Base-by-base conservation (phyloP, 2,888 invertebrate species). In the Tortrix viridana region DNA sequence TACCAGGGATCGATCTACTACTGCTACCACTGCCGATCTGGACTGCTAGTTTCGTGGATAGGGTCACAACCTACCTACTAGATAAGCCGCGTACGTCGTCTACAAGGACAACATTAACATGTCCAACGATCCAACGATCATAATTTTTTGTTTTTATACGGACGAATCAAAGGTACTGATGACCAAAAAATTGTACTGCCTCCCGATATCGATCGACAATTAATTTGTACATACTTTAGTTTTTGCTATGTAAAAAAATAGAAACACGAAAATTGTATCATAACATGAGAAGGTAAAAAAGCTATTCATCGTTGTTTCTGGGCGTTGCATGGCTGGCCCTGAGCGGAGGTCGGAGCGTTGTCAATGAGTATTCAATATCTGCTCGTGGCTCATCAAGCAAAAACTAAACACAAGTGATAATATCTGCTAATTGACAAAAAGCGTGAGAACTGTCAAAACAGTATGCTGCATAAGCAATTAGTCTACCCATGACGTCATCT, bases 151-250 rank as follows among this genome's bases (percentile, higher is more conserved):
- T 48, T 60, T 47, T 41, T 18, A 26, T 26, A 20, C 9, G 14
- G 23, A 49, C 55, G 41, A 44, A 56, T 49, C 57, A 46, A 41
- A 47, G 38, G 43, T 47, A 52, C 47, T 16, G 71, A 74, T 77
- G 74, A 73, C 74, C 70, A 74, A 74, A 74, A 71, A 70, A 71
- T 66, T 52, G n/a, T n/a, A 72, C 72, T 68, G 77, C 80, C 83
- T 85, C 82, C 82, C 82, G 87, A 85, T 86, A 84, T 71, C 74
- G 74, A 87, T 88, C 85, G 77, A 79, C 78, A 84, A 85, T 86
- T 85, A 85, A 85, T 80, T 78, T 79, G 70, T 71, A 80, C 79
- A 79, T 71, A 75, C 73, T 69, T 75, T 68, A 74, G 80, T 85
- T 84, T 85, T 86, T 79, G 76, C 71, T 69, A 68, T 73, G 71